Evolutionary conservation across 2,888 invertebrate species (phyloP).

Genomic region (Caenorhabditis sp.): DNA sequence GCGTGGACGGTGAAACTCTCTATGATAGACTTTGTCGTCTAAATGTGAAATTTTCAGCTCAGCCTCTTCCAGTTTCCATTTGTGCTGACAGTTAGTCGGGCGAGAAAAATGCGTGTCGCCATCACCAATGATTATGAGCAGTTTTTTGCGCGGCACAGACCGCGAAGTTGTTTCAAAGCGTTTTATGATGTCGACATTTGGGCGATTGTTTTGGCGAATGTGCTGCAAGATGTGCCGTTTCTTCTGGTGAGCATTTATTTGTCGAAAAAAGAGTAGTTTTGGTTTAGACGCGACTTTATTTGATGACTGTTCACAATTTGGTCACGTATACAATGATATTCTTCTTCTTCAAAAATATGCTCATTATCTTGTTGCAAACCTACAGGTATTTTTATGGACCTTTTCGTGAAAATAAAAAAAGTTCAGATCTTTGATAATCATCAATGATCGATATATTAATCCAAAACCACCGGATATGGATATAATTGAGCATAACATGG

Average conservation of each 20-base stretch:
- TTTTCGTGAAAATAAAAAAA: background rate
- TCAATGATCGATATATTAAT: slow-evolving; percentile 60
- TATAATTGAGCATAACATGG: slow-evolving; percentile 40
- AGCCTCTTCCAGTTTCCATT: slow-evolving; percentile 92
- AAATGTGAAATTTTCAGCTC: slow-evolving; percentile 75
- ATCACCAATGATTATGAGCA: slow-evolving; percentile 64
- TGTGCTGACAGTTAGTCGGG: slow-evolving; percentile 83
- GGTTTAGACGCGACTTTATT: slow-evolving; percentile 75
- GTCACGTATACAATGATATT: slow-evolving; percentile 95
- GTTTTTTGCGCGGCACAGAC: slow-evolving; percentile 29
- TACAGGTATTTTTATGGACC: slow-evolving; percentile 47
- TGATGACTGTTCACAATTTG: slow-evolving; percentile 86
- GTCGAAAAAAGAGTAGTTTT: background rate
- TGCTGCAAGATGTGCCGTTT: slow-evolving; percentile 73
- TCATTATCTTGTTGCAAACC: slow-evolving; percentile 81
- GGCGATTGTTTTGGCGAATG: slow-evolving; percentile 72
- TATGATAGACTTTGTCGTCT: background rate
- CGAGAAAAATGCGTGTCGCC: slow-evolving; percentile 70
- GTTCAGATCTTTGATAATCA: slow-evolving; percentile 46
- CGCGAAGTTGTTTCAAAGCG: slow-evolving; percentile 39
- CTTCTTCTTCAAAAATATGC: slow-evolving; percentile 89
- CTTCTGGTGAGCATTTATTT: slow-evolving; percentile 51
- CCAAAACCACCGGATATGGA: slow-evolving; percentile 51
- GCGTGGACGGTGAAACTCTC: slow-evolving; percentile 64
- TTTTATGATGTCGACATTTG: slow-evolving; percentile 72